Evolutionary conservation across 2,113 vertebrate species (phyloP), one percentile per base, ranked within the genome.

Genomic region (Perognathus longimembris): DNA sequence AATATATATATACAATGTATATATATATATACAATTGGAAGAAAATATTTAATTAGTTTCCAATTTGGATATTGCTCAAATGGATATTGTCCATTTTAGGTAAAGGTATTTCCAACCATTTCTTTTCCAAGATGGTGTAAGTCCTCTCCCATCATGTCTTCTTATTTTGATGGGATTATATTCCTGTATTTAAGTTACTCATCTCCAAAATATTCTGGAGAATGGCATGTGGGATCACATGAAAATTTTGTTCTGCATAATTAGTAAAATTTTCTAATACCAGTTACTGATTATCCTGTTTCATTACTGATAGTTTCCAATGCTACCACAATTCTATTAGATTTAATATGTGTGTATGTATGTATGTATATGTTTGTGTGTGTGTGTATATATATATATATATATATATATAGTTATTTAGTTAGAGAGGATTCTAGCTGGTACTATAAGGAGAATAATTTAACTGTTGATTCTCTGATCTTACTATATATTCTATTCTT

Each of bases 51-150:
- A n/a, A 40, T 70, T 85, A 18, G 21, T 76, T 66, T 89, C 87
- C 70, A 74, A 45, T 38, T 12, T 50, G 4, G 81, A 1, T 74
- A 3, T 66, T 42, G 90, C 40, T 59, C 8, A 22, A 22, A n/a
- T n/a, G n/a, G n/a, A n/a, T n/a, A n/a, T 63, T 28, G 76, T 84
- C 21, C 77, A 38, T 81, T 91, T 92, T 70, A 92, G 54, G 45
- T 76, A 54, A 84, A 57, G 11, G n/a, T 70, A 70, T 26, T 32
- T 4, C 4, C 69, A 63, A 14, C 5, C 3, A 26, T 79, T 86
- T 73, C 6, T 71, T 61, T 5, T 18, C 70, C 26, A 80, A 61
- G 42, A 64, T 83, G 45, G 5, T 63, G 40, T 82, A 80, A 90
- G 1, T 45, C 66, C 18, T 66, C 18, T 66, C 3, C 18, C 12